These are phyloP conservation scores for Tangara arthus DNA, from an alignment of 2,797 vertebrate species.

Conservation along the genomic window DNA sequence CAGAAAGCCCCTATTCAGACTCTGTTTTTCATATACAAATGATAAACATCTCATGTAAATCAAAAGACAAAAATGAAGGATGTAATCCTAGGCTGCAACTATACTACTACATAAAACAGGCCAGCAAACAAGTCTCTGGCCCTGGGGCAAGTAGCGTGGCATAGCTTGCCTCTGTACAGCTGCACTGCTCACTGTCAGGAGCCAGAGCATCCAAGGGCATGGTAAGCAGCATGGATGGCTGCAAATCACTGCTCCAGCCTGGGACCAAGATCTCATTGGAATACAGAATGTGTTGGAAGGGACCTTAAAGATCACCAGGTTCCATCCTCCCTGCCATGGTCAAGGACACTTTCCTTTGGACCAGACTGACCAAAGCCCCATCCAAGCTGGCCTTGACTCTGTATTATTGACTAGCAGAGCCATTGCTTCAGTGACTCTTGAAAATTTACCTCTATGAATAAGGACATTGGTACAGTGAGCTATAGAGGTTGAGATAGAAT, in stretches of 20 bases:
- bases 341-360: neutral
- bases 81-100: neutral
- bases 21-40: constrained; percentile 3
- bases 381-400: neutral
- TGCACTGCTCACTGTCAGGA: neutral
- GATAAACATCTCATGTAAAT: neutral
- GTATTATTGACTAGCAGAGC: neutral
- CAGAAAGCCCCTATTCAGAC: neutral
- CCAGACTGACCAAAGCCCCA: neutral
- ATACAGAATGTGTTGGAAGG: neutral
- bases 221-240: neutral
- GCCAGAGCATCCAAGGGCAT: neutral
- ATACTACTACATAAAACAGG: neutral
- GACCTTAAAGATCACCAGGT: neutral
- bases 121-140: neutral
- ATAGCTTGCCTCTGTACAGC: neutral
- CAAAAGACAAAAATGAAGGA: neutral
- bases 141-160: neutral
- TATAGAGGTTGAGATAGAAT: neutral
- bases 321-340: neutral
- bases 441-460: neutral
- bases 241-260: neutral
- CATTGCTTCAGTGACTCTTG: neutral
- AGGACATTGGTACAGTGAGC: neutral
- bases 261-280: neutral